phyloP scores from a whole-genome alignment of 2,113 vertebrate genomes.

The Nerophis lumbriciformis region DNA sequence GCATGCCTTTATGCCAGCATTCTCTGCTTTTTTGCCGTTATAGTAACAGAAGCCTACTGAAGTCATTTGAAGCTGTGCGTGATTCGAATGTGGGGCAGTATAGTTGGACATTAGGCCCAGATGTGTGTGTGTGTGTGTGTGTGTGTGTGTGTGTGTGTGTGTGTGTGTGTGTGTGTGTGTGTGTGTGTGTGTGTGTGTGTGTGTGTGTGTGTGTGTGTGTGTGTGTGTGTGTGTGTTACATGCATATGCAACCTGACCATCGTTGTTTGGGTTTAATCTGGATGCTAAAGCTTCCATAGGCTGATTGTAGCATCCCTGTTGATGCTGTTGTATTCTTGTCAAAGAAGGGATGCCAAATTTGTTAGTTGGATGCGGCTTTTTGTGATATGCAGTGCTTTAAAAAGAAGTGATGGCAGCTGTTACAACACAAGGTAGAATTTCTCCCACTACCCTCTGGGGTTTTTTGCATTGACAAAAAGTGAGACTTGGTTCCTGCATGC shows the following conservation, averaged over 20 bases:
- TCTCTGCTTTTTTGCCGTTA: conserved; percentile 7
- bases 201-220: conserved; percentile 10
- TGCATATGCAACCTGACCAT: conserved; percentile 10
- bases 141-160: conserved; percentile 18
- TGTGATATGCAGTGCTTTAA: conserved; percentile 37
- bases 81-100: conserved; percentile 8
- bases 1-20: not conserved
- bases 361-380: conserved; percentile 12
- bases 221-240: not conserved
- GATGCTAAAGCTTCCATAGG: conserved; percentile 4
- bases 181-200: not conserved
- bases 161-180: conserved; percentile 1
- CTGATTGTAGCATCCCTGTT: conserved; percentile 12
- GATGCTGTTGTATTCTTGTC: conserved; percentile 8
- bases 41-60: conserved; percentile 5
- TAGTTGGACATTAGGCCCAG: conserved; percentile 35
- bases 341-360: conserved; percentile 22
- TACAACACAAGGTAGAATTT: conserved; percentile 48
- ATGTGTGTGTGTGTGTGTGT: conserved; percentile 5
- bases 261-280: conserved; percentile 23
- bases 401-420: conserved; percentile 50
- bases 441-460: conserved; percentile 13
- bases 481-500: conserved; percentile 14
- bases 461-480: not conserved
- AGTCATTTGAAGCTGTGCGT: conserved; percentile 20